Percentiles rank a stretch among this genome's conserved stretches.
Evolutionary conservation across 2,113 vertebrate genomes (phyloP).

Genomic region (Periophthalmus modestus): DNA sequence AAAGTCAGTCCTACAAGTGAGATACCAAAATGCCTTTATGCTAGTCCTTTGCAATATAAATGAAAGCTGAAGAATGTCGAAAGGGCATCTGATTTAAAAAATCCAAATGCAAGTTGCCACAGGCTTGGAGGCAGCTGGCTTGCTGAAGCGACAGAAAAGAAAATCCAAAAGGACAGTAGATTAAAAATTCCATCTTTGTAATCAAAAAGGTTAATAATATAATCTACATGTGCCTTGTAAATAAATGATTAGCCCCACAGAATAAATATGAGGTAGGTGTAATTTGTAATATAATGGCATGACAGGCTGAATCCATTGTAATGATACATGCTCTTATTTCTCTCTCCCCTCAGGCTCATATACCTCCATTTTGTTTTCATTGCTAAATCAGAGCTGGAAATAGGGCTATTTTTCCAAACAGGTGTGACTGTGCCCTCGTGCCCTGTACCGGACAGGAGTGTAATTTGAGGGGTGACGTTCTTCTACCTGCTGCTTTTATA

Average conservation of each 20-base stretch:
- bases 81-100: neutral
- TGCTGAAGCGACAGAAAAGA: neutral
- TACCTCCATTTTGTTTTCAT: constrained; percentile 40
- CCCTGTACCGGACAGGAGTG: constrained; percentile 37
- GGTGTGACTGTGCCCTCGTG: constrained; percentile 24
- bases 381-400: constrained; percentile 33
- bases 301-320: constrained; percentile 15
- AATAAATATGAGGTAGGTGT: neutral
- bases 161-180: neutral
- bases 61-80: neutral
- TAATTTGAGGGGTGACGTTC: constrained; percentile 53
- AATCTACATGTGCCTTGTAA: neutral
- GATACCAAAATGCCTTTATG: neutral
- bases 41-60: neutral
- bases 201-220: constrained; percentile 4
- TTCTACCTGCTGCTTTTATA: constrained; percentile 48
- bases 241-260: constrained; percentile 2
- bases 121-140: constrained; percentile 9
- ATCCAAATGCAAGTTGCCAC: neutral
- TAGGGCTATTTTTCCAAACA: constrained; percentile 32
- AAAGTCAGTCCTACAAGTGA: neutral
- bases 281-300: constrained; percentile 12
- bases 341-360: constrained; percentile 32
- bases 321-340: constrained; percentile 32
- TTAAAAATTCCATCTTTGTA: constrained; percentile 1